phyloP scores from a whole-genome alignment of 1,140 invertebrate genomes.

The Notospermus geniculatus region DNA sequence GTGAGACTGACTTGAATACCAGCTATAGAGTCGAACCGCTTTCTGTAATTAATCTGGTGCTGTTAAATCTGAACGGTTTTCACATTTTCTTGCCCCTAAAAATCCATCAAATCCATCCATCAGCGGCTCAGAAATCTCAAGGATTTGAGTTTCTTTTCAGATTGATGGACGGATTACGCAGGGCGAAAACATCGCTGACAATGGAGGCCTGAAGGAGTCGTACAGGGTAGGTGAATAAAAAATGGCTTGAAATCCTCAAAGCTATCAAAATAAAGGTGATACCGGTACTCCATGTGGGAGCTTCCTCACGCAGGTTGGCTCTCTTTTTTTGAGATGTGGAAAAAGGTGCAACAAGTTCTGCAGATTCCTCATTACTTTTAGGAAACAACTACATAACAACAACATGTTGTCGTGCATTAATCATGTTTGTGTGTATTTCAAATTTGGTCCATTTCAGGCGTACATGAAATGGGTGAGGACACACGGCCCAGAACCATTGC shows the following conservation, averaged over 20 bases:
- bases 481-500: slow-evolving; percentile 39
- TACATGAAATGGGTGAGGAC: slow-evolving; percentile 43
- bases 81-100: no score
- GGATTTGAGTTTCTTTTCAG: slow-evolving; percentile 47
- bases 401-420: background rate
- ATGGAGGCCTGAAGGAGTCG: slow-evolving; percentile 66
- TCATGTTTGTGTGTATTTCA: slow-evolving; percentile 21
- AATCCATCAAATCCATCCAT: no score
- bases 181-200: slow-evolving; percentile 70
- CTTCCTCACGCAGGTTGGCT: no score
- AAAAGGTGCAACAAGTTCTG: no score
- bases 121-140: background rate
- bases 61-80: background rate
- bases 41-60: background rate
- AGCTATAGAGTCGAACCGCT: background rate
- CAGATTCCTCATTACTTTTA: no score
- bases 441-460: slow-evolving; percentile 59
- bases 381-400: no score
- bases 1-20: slow-evolving; percentile 13
- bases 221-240: slow-evolving; percentile 56
- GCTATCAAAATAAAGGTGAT: no score
- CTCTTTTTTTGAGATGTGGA: no score
- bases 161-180: slow-evolving; percentile 67
- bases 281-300: no score
- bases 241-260: background rate